Evolutionary conservation across 2,888 invertebrate species (phyloP).

Genomic region (Pterostichus madidus): DNA sequence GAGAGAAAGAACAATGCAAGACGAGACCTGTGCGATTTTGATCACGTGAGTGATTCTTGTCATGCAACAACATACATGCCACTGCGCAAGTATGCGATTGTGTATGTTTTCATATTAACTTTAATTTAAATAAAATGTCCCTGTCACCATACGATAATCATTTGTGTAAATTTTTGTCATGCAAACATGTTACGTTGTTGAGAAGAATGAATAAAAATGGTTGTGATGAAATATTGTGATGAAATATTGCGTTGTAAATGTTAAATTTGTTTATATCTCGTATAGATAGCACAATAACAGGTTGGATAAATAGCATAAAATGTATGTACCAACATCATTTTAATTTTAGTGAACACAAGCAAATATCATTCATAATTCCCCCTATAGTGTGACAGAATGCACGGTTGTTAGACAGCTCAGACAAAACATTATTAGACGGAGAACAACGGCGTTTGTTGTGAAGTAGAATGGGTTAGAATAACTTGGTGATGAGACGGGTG

Average conservation of each 20-base stretch:
- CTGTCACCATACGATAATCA: slow-evolving; percentile 56
- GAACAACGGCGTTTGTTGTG: no score
- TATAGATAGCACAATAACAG: no score
- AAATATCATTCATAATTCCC: no score
- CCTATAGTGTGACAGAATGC: no score
- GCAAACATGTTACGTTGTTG: slow-evolving; percentile 38
- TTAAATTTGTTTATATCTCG: slow-evolving; percentile 29
- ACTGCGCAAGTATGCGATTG: not conserved
- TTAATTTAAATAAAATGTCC: slow-evolving; percentile 57
- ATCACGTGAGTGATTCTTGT: slow-evolving; percentile 20
- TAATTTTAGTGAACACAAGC: no score
- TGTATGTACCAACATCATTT: no score
- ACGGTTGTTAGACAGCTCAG: no score
- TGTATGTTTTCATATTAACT: slow-evolving; percentile 29
- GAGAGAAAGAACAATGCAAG: not conserved
- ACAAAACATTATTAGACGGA: no score
- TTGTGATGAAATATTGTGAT: slow-evolving; percentile 26
- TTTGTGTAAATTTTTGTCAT: slow-evolving; percentile 48
- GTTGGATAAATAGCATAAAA: no score
- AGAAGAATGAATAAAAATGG: slow-evolving; percentile 21
- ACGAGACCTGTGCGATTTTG: slow-evolving; percentile 15
- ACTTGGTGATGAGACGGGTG: no score
- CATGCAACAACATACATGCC: slow-evolving; percentile 3
- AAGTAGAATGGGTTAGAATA: no score
- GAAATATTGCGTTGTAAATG: slow-evolving; percentile 31